phyloP scores from a whole-genome alignment of 2,888 invertebrate species.

The Andrena chrysosceles region DNA sequence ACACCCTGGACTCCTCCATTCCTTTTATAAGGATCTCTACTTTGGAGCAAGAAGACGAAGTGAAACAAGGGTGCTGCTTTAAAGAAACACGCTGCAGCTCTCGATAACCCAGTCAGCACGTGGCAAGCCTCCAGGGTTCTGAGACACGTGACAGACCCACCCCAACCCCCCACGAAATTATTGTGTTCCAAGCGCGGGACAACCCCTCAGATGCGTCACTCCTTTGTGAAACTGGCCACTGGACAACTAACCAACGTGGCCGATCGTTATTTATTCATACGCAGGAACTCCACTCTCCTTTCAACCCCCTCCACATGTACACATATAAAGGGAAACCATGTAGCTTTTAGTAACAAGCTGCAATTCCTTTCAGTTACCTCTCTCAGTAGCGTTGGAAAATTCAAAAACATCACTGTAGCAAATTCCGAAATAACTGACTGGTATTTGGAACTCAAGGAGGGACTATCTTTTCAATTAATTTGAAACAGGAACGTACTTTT shows the following conservation, averaged over 20 bases:
- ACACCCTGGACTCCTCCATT: no score
- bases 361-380: no score
- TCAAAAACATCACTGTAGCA: no score
- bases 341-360: neutral
- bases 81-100: conserved; percentile 16
- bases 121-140: conserved; percentile 28
- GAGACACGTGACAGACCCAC: conserved; percentile 64
- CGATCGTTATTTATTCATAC: conserved; percentile 26
- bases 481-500: no score
- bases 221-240: conserved; percentile 61
- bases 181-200: conserved; percentile 1
- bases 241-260: conserved; percentile 38
- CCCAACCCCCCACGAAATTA: conserved; percentile 47
- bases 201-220: conserved; percentile 67
- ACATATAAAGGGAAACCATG: neutral
- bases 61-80: neutral
- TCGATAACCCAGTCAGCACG: conserved; percentile 28
- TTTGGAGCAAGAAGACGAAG: no score
- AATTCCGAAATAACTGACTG: no score
- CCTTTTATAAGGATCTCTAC: no score
- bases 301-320: neutral
- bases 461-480: no score
- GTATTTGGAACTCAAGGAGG: no score
- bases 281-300: neutral
- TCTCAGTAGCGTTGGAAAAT: no score